These are phyloP conservation scores for Lithophane semibrunnea DNA, from an alignment of 2,888 invertebrate species.

Conservation along the genomic window DNA sequence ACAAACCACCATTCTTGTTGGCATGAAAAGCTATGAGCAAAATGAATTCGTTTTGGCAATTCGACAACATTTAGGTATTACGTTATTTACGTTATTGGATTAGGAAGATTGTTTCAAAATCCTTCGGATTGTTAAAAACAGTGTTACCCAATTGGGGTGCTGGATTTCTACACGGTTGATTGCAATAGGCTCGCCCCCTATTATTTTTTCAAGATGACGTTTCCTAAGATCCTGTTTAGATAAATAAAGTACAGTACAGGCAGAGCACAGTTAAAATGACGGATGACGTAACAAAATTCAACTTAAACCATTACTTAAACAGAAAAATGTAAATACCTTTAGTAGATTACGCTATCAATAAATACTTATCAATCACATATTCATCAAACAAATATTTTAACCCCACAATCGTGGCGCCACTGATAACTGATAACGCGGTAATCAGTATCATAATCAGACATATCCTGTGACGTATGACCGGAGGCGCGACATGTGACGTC, in stretches of 20 bases:
- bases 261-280: not conserved
- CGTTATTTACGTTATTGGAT: not conserved
- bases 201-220: not conserved
- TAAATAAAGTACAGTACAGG: not conserved
- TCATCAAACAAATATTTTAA: slow-evolving; percentile 63
- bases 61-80: not conserved
- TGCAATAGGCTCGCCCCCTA: too few relatives aligned
- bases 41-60: not conserved
- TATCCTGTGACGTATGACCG: slow-evolving; percentile 54
- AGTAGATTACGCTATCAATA: slow-evolving; percentile 41
- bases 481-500: slow-evolving; percentile 61
- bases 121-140: not conserved
- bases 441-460: slow-evolving; percentile 30
- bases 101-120: not conserved
- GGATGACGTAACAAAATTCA: slow-evolving; percentile 37
- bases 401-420: slow-evolving; percentile 48
- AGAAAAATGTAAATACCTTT: slow-evolving; percentile 37
- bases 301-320: slow-evolving; percentile 14
- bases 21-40: not conserved
- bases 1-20: not conserved
- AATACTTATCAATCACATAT: slow-evolving; percentile 40
- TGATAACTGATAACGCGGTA: slow-evolving; percentile 22
- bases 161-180: not conserved
- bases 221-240: slow-evolving; percentile 12
- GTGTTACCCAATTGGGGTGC: not conserved